Conservation (phyloP, 2,888 invertebrate genomes). For the Leptopterna dolabrata region DNA sequence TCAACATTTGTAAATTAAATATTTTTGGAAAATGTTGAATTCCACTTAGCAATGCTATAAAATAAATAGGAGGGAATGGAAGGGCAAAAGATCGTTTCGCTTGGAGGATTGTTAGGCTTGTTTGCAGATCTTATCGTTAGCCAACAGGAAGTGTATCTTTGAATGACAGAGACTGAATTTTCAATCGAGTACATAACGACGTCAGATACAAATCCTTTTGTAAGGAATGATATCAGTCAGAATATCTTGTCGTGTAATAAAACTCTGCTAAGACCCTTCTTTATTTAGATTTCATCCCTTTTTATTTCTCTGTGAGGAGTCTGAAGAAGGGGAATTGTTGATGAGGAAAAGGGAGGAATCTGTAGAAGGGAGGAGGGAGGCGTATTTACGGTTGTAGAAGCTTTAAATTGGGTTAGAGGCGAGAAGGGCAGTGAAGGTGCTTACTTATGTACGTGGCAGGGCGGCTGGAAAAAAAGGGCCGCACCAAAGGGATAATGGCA, state of each 20-base stretch:
- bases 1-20: no score
- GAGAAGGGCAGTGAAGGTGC: conserved; percentile 28
- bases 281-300: not conserved
- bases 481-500: conserved; percentile 3
- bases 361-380: not conserved
- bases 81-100: no score
- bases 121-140: no score
- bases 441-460: conserved; percentile 29
- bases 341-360: not conserved
- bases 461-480: conserved; percentile 11
- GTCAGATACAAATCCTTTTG: not conserved
- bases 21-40: no score
- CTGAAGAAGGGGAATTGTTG: not conserved
- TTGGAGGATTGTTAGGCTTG: no score
- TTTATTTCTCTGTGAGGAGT: not conserved
- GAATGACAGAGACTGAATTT: no score
- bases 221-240: not conserved
- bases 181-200: not conserved
- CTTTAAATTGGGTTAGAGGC: conserved; percentile 38
- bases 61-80: no score
- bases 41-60: no score
- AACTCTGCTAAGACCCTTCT: not conserved
- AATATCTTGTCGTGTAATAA: not conserved
- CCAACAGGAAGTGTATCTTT: no score
- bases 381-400: conserved; percentile 31